Conservation (phyloP, 2,797 vertebrate species). For the Chanos chanos region DNA sequence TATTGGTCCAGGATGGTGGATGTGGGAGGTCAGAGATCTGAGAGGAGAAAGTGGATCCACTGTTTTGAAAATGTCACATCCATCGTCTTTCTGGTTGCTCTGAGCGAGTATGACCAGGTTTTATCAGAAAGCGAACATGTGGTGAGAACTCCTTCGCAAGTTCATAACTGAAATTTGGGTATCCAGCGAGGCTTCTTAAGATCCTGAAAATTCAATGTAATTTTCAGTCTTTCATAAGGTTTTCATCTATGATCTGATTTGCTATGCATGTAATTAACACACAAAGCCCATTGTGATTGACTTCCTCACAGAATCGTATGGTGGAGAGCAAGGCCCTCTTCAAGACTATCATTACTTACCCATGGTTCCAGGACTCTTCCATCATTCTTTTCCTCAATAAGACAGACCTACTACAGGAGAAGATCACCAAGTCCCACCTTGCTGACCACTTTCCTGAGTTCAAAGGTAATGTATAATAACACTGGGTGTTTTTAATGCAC, state of each 20-base stretch:
- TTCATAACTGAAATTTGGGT: not conserved
- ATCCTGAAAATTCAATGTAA: no score
- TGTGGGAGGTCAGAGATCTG: slow-evolving; percentile 86
- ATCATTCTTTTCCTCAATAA: slow-evolving; percentile 90
- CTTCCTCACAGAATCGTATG: slow-evolving; percentile 79
- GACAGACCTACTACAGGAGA: slow-evolving; percentile 84
- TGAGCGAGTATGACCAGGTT: slow-evolving; percentile 89
- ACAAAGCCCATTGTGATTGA: no score
- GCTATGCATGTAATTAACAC: no score
- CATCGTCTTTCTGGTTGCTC: slow-evolving; percentile 83
- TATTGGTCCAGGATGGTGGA: slow-evolving; percentile 88
- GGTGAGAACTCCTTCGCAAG: slow-evolving; percentile 58
- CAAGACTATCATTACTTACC: slow-evolving; percentile 76
- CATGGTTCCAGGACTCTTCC: slow-evolving; percentile 82
- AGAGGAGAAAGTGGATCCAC: slow-evolving; percentile 90
- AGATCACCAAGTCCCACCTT: slow-evolving; percentile 79
- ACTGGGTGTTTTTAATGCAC: no score
- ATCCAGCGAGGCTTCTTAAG: no score
- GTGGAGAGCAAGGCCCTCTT: slow-evolving; percentile 85
- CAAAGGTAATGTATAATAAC: slow-evolving; percentile 60
- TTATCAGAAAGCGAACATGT: slow-evolving; percentile 75
- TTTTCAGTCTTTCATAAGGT: no score
- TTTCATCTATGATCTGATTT: no score
- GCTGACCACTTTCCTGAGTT: slow-evolving; percentile 80
- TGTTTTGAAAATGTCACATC: slow-evolving; percentile 88